phyloP scores from a whole-genome alignment of 2,888 invertebrate species.

The Linyphia triangularis region DNA sequence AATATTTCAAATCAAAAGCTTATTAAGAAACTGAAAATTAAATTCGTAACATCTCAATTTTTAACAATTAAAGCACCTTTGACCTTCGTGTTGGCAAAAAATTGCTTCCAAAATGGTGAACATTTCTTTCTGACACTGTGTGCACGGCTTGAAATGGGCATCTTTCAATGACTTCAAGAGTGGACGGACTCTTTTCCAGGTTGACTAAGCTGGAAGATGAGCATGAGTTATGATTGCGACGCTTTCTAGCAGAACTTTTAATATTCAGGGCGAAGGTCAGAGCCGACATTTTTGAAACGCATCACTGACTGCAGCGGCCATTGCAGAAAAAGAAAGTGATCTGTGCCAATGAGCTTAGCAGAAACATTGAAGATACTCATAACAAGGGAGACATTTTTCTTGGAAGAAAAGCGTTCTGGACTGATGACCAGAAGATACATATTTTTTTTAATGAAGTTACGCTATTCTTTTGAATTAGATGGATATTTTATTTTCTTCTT shows the following conservation, averaged over 20 bases:
- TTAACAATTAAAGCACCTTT: no score
- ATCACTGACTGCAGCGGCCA: conserved; percentile 2
- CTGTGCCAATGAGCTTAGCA: neutral
- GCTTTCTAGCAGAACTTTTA: conserved; percentile 52
- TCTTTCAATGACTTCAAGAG: conserved; percentile 22
- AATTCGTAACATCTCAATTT: no score
- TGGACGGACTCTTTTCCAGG: conserved; percentile 37
- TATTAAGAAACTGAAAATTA: no score
- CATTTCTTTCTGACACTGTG: neutral
- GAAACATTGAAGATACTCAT: neutral
- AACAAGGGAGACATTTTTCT: neutral
- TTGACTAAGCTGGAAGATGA: conserved; percentile 47
- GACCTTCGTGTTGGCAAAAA: conserved; percentile 14
- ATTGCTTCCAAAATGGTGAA: conserved; percentile 1
- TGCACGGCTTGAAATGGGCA: conserved; percentile 32
- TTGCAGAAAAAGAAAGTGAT: neutral
- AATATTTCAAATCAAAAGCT: no score
- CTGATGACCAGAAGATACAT: neutral
- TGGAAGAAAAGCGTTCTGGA: neutral
- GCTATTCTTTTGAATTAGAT: no score
- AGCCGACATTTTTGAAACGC: neutral
- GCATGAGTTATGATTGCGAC: conserved; percentile 36
- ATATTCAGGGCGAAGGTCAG: conserved; percentile 47
- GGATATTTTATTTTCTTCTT: no score
- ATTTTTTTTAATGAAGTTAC: neutral